Percentiles rank a stretch among this genome's conserved stretches.
phyloP scores from a whole-genome alignment of 2,888 invertebrate species.

The Dromius quadrimaculatus region DNA sequence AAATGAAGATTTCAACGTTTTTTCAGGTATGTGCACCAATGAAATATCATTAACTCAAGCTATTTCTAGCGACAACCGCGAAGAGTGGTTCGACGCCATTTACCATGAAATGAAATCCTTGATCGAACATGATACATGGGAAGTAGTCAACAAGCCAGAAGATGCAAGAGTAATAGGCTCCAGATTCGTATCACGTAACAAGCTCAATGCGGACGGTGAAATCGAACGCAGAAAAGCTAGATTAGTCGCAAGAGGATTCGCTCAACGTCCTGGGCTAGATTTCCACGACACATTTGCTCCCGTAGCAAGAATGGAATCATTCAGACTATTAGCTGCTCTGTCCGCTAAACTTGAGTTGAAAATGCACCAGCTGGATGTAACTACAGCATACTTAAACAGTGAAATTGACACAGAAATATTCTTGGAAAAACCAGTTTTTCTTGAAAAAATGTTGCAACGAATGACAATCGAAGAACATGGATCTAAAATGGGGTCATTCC shows the following conservation, averaged over 20 bases:
- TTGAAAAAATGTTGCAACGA: not conserved
- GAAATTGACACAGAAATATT: conserved; percentile 20
- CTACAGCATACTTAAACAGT: conserved; percentile 52
- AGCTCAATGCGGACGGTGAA: not conserved
- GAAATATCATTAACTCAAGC: too few relatives aligned
- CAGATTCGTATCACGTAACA: conserved; percentile 6
- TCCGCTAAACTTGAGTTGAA: conserved; percentile 27
- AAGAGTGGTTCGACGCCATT: conserved; percentile 1
- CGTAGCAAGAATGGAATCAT: conserved; percentile 49
- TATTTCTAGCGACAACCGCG: too few relatives aligned
- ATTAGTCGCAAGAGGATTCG: conserved; percentile 53
- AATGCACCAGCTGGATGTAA: conserved; percentile 30
- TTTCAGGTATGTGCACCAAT: too few relatives aligned
- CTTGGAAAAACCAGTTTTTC: conserved; percentile 10
- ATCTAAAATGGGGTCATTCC: too few relatives aligned
- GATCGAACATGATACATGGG: conserved; percentile 4
- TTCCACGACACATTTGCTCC: conserved; percentile 51
- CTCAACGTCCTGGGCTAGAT: conserved; percentile 50
- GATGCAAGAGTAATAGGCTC: not conserved
- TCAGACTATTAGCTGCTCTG: conserved; percentile 50
- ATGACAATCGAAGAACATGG: not conserved
- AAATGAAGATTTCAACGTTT: too few relatives aligned
- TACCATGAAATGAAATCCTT: not conserved
- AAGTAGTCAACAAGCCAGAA: not conserved
- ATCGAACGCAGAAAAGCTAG: conserved; percentile 50